phyloP scores from a whole-genome alignment of 2,797 vertebrate genomes.

The Acanthopagrus latus region DNA sequence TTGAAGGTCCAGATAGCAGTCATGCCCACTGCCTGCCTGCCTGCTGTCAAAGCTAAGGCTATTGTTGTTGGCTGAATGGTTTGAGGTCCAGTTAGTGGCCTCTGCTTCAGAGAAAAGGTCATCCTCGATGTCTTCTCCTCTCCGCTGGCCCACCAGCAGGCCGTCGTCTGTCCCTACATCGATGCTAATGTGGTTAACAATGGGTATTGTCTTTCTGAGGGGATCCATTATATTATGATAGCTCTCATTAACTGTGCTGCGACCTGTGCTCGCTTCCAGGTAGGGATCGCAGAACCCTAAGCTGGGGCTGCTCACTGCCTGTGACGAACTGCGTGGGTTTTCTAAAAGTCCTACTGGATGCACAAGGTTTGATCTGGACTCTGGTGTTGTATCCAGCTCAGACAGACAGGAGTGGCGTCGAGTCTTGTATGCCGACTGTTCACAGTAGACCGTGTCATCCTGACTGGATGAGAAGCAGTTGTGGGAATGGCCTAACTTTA shows the following conservation, averaged over 20 bases:
- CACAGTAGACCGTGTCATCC: slow-evolving; percentile 58
- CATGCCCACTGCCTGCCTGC: slow-evolving; percentile 72
- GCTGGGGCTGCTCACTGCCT: slow-evolving; percentile 83
- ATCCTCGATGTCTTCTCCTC: slow-evolving; percentile 63
- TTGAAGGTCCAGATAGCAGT: slow-evolving; percentile 80
- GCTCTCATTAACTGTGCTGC: slow-evolving; percentile 67
- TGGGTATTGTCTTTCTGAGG: slow-evolving; percentile 79
- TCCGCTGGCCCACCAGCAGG: slow-evolving; percentile 77
- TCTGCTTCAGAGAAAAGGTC: slow-evolving; percentile 79
- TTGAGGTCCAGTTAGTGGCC: slow-evolving; percentile 90
- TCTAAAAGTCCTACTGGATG: slow-evolving; percentile 74
- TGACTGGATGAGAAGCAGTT: slow-evolving; percentile 72
- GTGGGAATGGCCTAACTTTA: slow-evolving; percentile 63
- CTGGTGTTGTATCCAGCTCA: slow-evolving; percentile 55
- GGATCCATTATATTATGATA: slow-evolving; percentile 78
- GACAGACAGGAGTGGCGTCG: slow-evolving; percentile 59
- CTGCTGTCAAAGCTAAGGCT: slow-evolving; percentile 81
- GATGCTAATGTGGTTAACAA: slow-evolving; percentile 83
- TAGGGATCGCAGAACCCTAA: slow-evolving; percentile 86
- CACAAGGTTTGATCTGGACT: slow-evolving; percentile 60
- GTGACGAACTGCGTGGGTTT: slow-evolving; percentile 84
- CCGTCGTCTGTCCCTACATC: slow-evolving; percentile 82
- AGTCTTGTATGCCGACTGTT: slow-evolving; percentile 65
- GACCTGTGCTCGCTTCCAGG: slow-evolving; percentile 77
- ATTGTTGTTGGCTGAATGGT: slow-evolving; percentile 93